Evolutionary conservation across 2,113 vertebrate genomes (phyloP), one percentile per base, ranked within the genome.

Genomic region (Ranitomeya variabilis): DNA sequence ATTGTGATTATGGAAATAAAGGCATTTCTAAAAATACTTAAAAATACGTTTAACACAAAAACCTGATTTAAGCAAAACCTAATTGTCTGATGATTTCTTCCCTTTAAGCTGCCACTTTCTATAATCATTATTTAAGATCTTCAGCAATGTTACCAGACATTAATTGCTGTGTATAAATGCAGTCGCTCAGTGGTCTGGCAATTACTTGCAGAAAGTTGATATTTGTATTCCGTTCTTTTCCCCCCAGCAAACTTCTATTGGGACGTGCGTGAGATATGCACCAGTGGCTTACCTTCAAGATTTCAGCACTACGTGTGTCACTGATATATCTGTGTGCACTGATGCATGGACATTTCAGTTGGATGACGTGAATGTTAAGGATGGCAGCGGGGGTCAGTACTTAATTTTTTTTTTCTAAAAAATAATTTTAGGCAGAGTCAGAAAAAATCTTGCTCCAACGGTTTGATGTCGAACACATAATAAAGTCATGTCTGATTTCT

Each of bases 231-330:
- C 19, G 1, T 19, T 55, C 57, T 52, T 76, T 60, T 13, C 0
- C 0, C 18, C 60, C 21, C 0, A 99, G 98, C 93, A 66, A 45
- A 94, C 95, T 86, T 1, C 97, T 89, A 89, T 91, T 4, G 97
- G 98, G 0, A 95, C 93, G 55, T 99, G 98, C 91, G 60, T 94
- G 26, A 91, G 90, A 60, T 92, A 88, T 0, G 96, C 97, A 18
- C 98, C 98, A 0, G 96, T 99, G 52, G 96, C 95, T 0, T 98
- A 95, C 93, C 94, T 99, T 84, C 93, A 91, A 89, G 91, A 95
- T 86, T 94, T 99, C 13, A 91, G 95, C 21, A 86, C 91, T 0
- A 85, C 73, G 0, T 99, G 98, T 89, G 62, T 91, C 6, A 93
- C 86, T 16, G 11, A 0, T 52, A 79, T 97, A 16, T 88, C 52